Conservation (phyloP, 2,888 invertebrate genomes). For the Amorpha juglandis region DNA sequence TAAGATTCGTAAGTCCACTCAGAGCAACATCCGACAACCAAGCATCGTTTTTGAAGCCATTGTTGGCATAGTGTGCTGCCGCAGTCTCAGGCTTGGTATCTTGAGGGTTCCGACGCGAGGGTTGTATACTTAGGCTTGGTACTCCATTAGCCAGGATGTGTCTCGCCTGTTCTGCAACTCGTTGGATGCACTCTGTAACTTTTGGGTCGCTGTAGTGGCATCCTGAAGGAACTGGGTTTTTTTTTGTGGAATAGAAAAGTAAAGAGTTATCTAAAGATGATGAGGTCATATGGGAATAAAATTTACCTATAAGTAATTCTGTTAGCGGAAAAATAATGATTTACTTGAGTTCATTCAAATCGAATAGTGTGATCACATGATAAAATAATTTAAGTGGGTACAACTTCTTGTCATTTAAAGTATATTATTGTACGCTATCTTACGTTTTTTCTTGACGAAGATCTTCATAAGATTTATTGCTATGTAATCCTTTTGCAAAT, state of each 20-base stretch:
- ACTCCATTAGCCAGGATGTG: conserved; percentile 82
- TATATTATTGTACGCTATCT: not conserved
- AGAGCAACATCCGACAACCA: conserved; percentile 77
- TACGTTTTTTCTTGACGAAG: not conserved
- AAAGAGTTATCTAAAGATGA: not conserved
- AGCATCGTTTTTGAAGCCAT: conserved; percentile 81
- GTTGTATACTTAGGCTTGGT: conserved; percentile 83
- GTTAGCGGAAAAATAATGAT: too few relatives aligned
- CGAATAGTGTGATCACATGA: too few relatives aligned
- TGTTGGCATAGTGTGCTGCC: conserved; percentile 79
- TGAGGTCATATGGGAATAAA: too few relatives aligned
- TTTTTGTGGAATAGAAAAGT: conserved; percentile 19
- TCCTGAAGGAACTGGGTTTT: conserved; percentile 52
- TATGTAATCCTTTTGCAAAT: conserved; percentile 2
- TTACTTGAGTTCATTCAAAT: too few relatives aligned
- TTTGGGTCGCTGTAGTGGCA: conserved; percentile 85
- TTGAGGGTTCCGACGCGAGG: conserved; percentile 84
- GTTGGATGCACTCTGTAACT: conserved; percentile 81
- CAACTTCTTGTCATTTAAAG: too few relatives aligned
- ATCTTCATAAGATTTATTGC: not conserved
- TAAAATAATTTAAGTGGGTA: too few relatives aligned
- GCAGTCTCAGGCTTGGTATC: conserved; percentile 83
- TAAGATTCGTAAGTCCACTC: conserved; percentile 77
- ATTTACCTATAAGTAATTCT: too few relatives aligned
- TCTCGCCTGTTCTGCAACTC: conserved; percentile 80